Percentiles rank a stretch among this genome's conserved stretches.
These are phyloP conservation scores for Sorex maritimensis DNA, from an alignment of 2,797 vertebrate species.

Conservation along the genomic window DNA sequence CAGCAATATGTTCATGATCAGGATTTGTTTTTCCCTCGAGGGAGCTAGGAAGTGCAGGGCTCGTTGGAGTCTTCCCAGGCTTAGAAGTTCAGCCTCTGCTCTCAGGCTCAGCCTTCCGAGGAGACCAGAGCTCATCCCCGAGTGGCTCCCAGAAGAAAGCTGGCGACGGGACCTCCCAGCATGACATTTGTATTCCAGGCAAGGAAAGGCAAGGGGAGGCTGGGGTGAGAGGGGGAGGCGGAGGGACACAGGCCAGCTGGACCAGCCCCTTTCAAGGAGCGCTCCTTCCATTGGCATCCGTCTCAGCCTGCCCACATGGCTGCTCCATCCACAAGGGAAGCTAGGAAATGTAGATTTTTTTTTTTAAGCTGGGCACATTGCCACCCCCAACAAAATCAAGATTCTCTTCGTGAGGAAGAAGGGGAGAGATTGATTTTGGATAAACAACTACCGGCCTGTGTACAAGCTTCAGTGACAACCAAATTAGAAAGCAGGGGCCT, in stretches of 20 bases:
- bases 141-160: neutral
- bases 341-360: conserved; percentile 43
- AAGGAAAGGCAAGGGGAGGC: neutral
- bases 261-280: neutral
- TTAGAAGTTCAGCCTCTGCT: neutral
- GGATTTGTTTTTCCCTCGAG: conserved; percentile 33
- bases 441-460: neutral
- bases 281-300: conserved; percentile 23
- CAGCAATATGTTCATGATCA: neutral
- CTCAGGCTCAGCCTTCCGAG: neutral
- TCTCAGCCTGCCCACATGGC: conserved; percentile 7
- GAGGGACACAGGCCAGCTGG: neutral
- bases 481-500: conserved; percentile 44
- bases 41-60: neutral
- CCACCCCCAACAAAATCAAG: conserved; percentile 33
- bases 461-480: conserved; percentile 52
- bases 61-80: neutral
- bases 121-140: neutral
- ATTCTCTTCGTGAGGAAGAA: conserved; percentile 58
- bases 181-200: conserved; percentile 6
- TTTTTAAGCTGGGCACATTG: conserved; percentile 28
- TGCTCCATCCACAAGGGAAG: neutral
- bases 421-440: neutral
- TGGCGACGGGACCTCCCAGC: neutral
- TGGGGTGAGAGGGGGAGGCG: accelerated